phyloP scores from a whole-genome alignment of 2,888 invertebrate species.

The Laspeyria flexula region DNA sequence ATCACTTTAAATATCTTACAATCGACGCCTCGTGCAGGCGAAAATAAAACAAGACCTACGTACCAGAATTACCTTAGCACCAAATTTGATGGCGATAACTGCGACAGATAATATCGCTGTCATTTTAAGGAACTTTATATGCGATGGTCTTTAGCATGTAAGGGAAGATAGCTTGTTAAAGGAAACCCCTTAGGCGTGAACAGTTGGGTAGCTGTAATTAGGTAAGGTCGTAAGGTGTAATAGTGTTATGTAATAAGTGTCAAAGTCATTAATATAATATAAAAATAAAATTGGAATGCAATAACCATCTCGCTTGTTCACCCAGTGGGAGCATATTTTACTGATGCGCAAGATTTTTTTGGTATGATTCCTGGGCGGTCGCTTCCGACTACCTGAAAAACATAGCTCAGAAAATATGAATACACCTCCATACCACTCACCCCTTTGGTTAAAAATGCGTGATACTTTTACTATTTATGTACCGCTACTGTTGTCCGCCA shows the following conservation, averaged over 20 bases:
- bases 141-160: neutral
- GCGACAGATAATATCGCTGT: neutral
- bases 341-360: too few species aligned
- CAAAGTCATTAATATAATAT: too few species aligned
- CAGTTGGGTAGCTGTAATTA: neutral
- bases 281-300: too few species aligned
- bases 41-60: neutral
- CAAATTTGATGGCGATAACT: neutral
- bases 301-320: too few species aligned
- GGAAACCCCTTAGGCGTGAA: neutral
- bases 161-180: neutral
- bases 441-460: too few species aligned
- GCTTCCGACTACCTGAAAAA: too few species aligned
- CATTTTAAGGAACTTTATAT: neutral
- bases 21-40: neutral
- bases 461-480: too few species aligned
- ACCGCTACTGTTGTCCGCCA: too few species aligned
- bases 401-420: too few species aligned
- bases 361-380: too few species aligned
- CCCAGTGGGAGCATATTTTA: too few species aligned
- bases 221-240: neutral
- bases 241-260: neutral
- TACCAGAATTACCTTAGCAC: constrained; percentile 1
- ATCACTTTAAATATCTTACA: neutral
- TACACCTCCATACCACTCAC: too few species aligned